Conservation (phyloP, 2,888 invertebrate genomes). For the Heteropelma amictum region DNA sequence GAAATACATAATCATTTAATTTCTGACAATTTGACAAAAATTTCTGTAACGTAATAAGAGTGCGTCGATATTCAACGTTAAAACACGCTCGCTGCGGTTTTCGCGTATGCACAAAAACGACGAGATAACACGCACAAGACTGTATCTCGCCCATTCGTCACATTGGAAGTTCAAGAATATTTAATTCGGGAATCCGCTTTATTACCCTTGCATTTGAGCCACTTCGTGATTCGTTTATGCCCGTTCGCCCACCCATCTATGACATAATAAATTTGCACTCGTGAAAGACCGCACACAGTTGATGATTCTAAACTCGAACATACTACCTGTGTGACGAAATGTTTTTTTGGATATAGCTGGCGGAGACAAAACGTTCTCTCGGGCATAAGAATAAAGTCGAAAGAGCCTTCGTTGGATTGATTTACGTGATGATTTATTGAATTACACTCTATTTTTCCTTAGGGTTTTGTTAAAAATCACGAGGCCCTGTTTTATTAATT, state of each 20-base stretch:
- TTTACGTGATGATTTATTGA: not conserved
- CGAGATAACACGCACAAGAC: not conserved
- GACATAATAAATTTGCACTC: constrained; percentile 48
- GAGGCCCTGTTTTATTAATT: no score
- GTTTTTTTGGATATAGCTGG: no score
- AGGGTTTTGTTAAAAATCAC: no score
- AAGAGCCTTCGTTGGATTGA: not conserved
- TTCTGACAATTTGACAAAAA: constrained; percentile 12
- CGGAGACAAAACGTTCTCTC: no score
- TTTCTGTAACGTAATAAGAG: not conserved
- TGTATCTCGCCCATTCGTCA: not conserved
- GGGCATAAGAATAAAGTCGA: not conserved
- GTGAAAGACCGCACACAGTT: constrained; percentile 5
- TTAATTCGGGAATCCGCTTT: constrained; percentile 38
- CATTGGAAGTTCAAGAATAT: constrained; percentile 50
- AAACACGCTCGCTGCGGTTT: constrained; percentile 8
- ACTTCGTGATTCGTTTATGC: constrained; percentile 6
- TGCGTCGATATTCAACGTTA: constrained; percentile 27
- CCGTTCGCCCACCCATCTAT: constrained; percentile 29
- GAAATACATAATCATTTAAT: constrained; percentile 10
- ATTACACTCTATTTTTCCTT: not conserved
- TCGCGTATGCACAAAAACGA: not conserved
- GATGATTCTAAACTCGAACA: constrained; percentile 35
- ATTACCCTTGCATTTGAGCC: constrained; percentile 17
- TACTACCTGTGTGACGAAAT: not conserved